Base-by-base conservation (phyloP, 2,888 invertebrate species). In the Aporophyla lueneburgensis region DNA sequence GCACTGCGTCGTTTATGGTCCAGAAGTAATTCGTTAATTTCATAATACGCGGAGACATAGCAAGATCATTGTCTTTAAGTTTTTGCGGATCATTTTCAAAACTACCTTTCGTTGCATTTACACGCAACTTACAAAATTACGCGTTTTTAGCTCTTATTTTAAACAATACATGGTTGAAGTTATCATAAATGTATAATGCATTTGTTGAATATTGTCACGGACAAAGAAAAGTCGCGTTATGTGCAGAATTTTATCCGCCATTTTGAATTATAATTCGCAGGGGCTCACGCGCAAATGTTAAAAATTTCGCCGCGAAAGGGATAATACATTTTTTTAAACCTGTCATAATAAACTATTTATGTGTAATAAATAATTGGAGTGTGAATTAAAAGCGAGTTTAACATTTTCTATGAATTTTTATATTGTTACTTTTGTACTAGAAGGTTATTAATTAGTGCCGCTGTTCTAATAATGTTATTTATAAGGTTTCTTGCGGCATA, bases 241-340 rank as follows among this genome's bases (percentile, higher is more conserved):
- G 81, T 78, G 81, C 70, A 86, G 77, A 81, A 84, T 86, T 84
- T 78, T 61, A 79, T 74, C 84, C 83, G 71, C 82, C 88, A 86
- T 87, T 89, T 88, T 88, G 77, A 80, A 89, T 86, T 81, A 83
- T 79, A 75, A 77, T 80, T 69, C 68, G 78, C 65, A 67, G 74
- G 65, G 76, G 78, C 81, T 81, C 81, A 82, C 79, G 90, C 90
- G 89, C 86, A 82, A 85, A 86, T 74, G 76, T 72, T 79, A 82
- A 88, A 86, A 81, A 83, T 85, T 88, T 76, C 68, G 43, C 88
- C 86, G 65, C 83, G 49, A 84, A 87, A 74, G 88, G 89, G 61
- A 69, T 88, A 86, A 81, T 79, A 76, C 53, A 67, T 81, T 81
- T 80, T 77, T 56, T 79, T 84, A 79, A 81, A 71, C 76, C 70